A percentile compares a stretch with the other conserved stretches of the same genome.
Conservation (phyloP, 2,797 vertebrate genomes). For the Halcyon chelicuti region DNA sequence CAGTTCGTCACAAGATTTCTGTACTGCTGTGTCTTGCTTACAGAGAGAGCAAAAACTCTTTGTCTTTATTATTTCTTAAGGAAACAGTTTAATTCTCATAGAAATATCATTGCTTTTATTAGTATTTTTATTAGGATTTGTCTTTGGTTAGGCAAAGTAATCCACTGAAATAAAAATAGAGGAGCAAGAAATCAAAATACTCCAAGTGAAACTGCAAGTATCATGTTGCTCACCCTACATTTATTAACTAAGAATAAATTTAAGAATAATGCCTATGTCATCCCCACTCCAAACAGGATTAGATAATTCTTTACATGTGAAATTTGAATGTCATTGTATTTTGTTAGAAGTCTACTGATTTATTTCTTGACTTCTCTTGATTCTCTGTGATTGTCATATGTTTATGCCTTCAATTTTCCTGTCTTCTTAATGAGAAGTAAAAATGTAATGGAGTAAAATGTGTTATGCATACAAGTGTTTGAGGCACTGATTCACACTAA, state of each 20-base stretch:
- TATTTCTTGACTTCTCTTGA: not conserved
- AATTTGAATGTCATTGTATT: not conserved
- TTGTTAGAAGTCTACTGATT: not conserved
- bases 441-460: not conserved
- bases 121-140: not conserved
- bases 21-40: not conserved
- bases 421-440: not conserved
- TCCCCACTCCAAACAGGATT: not conserved
- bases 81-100: not conserved
- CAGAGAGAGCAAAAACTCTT: not conserved
- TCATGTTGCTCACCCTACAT: not conserved
- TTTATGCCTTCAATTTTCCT: not conserved
- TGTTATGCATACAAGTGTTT: not conserved
- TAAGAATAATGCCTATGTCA: not conserved
- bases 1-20: not conserved
- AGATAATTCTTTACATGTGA: not conserved
- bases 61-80: not conserved
- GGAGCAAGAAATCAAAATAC: not conserved
- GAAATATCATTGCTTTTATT: not conserved
- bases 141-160: not conserved
- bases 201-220: not conserved
- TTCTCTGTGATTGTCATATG: not conserved
- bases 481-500: not conserved
- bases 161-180: not conserved
- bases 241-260: not conserved